Percentiles rank a stretch among this genome's conserved stretches.
Conservation (phyloP, 2,797 vertebrate species). For the Allochrocebus solatus region DNA sequence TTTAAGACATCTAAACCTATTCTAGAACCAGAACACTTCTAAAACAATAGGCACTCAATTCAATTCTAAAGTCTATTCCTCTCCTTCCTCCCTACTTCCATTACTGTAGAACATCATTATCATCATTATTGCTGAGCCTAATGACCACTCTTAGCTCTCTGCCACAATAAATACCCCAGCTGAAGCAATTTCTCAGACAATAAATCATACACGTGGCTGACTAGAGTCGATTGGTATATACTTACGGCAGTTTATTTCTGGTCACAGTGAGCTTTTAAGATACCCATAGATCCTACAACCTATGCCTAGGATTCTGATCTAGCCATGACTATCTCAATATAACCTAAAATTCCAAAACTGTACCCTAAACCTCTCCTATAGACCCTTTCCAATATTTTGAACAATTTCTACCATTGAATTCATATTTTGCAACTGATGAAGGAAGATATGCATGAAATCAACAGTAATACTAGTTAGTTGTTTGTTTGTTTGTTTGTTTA, state of each 20-base stretch:
- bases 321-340: not conserved
- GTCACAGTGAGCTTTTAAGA: not conserved
- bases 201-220: not conserved
- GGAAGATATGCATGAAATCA: conserved; percentile 3
- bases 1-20: not conserved
- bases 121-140: not conserved
- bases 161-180: not conserved
- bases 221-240: not conserved
- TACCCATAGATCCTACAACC: not conserved
- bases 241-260: not conserved
- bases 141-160: not conserved
- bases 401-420: not conserved
- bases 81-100: not conserved
- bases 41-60: not conserved
- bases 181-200: not conserved
- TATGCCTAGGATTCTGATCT: not conserved
- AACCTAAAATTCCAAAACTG: not conserved
- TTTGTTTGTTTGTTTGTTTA: too few species aligned
- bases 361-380: not conserved
- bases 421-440: not conserved
- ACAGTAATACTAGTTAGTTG: not conserved
- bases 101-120: not conserved
- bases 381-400: not conserved
- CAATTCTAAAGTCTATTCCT: not conserved
- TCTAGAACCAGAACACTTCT: not conserved